Conservation (phyloP, 2,113 vertebrate species). For the Phycodurus eques region DNA sequence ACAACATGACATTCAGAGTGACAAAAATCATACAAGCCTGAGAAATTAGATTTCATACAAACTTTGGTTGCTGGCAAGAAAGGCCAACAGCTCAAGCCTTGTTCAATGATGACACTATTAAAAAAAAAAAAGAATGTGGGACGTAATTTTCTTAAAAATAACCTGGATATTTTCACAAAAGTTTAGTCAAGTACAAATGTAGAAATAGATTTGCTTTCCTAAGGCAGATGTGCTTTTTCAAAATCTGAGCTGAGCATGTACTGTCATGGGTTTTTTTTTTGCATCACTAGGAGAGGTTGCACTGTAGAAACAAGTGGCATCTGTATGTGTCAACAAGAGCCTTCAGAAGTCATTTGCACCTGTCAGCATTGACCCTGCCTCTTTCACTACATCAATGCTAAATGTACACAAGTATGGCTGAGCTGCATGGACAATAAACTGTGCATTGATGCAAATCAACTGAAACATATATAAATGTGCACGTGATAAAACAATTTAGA, state of each 20-base stretch:
- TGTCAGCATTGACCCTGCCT: neutral
- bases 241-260: conserved; percentile 12
- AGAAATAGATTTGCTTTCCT: conserved; percentile 50
- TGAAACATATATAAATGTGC: neutral
- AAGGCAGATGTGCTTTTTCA: conserved; percentile 69
- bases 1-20: conserved; percentile 58
- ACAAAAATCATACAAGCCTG: conserved; percentile 48
- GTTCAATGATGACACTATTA: conserved; percentile 28
- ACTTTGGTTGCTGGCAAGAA: conserved; percentile 70
- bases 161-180: conserved; percentile 34
- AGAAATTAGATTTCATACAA: conserved; percentile 56
- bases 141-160: conserved; percentile 16
- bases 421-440: neutral
- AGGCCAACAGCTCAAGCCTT: conserved; percentile 41
- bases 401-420: neutral
- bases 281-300: conserved; percentile 7
- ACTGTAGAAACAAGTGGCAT: neutral
- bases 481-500: neutral
- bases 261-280: conserved; percentile 1
- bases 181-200: conserved; percentile 53
- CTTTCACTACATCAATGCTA: neutral
- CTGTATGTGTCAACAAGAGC: neutral
- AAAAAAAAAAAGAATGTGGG: conserved; percentile 10
- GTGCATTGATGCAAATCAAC: neutral
- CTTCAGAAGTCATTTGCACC: conserved; percentile 7